Conservation (phyloP, 64 coral and sea anemone species). For the Platygyra sinensis region DNA sequence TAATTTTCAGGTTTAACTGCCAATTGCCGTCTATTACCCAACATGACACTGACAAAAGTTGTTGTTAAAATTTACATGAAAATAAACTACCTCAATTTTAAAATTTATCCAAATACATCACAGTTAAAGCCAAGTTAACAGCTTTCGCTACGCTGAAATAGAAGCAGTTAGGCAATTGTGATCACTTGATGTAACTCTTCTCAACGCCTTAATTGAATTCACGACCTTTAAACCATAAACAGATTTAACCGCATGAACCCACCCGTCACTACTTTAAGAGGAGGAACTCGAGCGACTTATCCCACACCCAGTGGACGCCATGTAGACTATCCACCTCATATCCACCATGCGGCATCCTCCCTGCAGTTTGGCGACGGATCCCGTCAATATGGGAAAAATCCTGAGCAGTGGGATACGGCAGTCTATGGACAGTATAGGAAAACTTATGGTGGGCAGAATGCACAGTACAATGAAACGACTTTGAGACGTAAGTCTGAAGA, state of each 20-base stretch:
- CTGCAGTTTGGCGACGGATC: slow-evolving; percentile 61
- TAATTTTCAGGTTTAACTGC: no score
- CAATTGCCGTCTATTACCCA: not conserved
- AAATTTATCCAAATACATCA: not conserved
- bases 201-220: slow-evolving; percentile 11
- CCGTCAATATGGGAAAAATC: not conserved
- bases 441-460: not conserved
- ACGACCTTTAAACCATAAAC: slow-evolving; percentile 82
- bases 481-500: not conserved
- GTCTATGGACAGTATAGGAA: slow-evolving; percentile 32
- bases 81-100: not conserved
- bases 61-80: not conserved
- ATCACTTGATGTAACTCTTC: not conserved
- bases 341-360: not conserved
- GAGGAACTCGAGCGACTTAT: slow-evolving; percentile 73
- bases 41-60: not conserved
- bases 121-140: not conserved
- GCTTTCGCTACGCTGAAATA: not conserved
- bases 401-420: not conserved
- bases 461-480: not conserved
- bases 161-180: not conserved
- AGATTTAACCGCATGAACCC: slow-evolving; percentile 98
- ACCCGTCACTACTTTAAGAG: slow-evolving; percentile 45
- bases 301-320: slow-evolving; percentile 47
- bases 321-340: not conserved